Conservation (phyloP, 2,888 invertebrate genomes). For the Cacoxenus indagator region DNA sequence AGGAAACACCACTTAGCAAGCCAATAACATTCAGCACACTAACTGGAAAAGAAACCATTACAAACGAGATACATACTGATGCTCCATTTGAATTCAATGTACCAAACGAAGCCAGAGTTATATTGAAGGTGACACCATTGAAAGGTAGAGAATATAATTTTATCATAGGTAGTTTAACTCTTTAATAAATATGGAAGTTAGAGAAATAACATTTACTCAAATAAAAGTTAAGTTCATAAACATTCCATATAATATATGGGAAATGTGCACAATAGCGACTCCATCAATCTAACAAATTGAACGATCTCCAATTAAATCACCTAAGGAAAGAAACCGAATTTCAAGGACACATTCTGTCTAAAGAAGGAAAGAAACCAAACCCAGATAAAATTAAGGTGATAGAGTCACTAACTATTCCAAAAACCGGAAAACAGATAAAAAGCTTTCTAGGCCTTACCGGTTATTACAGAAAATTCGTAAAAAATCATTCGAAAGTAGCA, state of each 20-base stretch:
- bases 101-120: slow-evolving; percentile 9
- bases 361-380: slow-evolving; percentile 8
- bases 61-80: slow-evolving; percentile 22
- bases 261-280: neutral
- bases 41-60: slow-evolving; percentile 16
- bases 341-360: slow-evolving; percentile 6
- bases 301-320: neutral
- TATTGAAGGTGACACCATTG: slow-evolving; percentile 20
- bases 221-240: neutral
- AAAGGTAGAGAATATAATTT: slow-evolving; percentile 21
- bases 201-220: neutral
- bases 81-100: slow-evolving; percentile 28
- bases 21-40: slow-evolving; percentile 26
- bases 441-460: slow-evolving; percentile 16
- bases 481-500: slow-evolving; percentile 14
- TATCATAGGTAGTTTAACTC: neutral
- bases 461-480: slow-evolving; percentile 12
- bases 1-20: slow-evolving; percentile 12
- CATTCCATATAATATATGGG: neutral
- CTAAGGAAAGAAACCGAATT: slow-evolving; percentile 11
- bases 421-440: slow-evolving; percentile 13
- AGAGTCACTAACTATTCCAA: neutral
- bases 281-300: neutral
- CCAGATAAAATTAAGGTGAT: slow-evolving; percentile 10
- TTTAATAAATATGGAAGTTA: neutral